A percentile compares a stretch with the other conserved stretches of the same genome.
Evolutionary conservation across 2,113 vertebrate species (phyloP).

Genomic region (Phylloscopus trochilus): DNA sequence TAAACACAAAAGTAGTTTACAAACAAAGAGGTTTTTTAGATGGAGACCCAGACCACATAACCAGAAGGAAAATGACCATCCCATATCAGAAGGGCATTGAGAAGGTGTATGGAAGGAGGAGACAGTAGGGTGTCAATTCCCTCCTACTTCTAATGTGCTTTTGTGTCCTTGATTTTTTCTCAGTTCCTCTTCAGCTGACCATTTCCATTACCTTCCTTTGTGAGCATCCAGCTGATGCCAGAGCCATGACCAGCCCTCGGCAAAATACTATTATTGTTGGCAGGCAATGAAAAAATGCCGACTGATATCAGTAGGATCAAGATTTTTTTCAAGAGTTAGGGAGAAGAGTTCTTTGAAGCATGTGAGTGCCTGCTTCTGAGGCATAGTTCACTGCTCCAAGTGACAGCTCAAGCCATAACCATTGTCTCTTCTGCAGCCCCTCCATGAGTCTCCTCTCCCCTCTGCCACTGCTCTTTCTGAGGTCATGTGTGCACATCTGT

Average conservation of each 20-base stretch:
- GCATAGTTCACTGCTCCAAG: not conserved
- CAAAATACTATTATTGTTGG: not conserved
- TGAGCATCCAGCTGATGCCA: not conserved
- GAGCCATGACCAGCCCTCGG: not conserved
- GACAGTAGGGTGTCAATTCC: not conserved
- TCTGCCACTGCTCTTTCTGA: not conserved
- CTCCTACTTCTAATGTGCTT: not conserved
- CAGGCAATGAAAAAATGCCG: not conserved
- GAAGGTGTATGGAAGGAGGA: not conserved
- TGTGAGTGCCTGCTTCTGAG: not conserved
- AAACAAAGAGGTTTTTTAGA: not conserved
- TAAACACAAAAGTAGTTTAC: not conserved
- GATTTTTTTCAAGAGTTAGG: not conserved
- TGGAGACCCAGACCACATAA: not conserved
- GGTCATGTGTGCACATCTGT: not conserved
- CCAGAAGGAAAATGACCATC: not conserved
- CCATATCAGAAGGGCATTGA: not conserved
- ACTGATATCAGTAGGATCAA: not conserved
- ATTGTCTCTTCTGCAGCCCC: not conserved
- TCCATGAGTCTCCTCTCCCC: not conserved
- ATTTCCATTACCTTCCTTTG: not conserved
- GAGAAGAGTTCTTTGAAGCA: not conserved
- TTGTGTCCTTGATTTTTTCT: not conserved
- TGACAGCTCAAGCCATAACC: not conserved
- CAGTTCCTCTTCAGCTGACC: not conserved